A percentile compares a stretch with the other conserved stretches of the same genome.
Conservation (phyloP, 2,888 invertebrate species). For the Orchestes rusci region DNA sequence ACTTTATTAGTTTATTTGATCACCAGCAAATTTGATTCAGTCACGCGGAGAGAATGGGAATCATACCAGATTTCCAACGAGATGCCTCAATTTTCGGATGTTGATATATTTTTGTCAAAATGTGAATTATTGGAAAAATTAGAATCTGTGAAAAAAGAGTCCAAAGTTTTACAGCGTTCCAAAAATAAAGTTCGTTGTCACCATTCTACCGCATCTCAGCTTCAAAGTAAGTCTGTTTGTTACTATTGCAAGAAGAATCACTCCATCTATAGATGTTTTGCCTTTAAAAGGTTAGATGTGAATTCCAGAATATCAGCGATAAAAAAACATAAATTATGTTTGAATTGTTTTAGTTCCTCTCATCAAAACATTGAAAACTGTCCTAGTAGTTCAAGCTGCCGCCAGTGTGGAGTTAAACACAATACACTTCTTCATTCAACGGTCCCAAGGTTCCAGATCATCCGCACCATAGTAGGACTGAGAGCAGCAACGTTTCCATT, state of each 20-base stretch:
- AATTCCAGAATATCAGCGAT: neutral
- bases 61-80: neutral
- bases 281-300: neutral
- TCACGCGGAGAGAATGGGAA: conserved; percentile 6
- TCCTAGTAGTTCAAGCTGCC: neutral
- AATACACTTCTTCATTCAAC: too few relatives aligned
- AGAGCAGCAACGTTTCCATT: too few relatives aligned
- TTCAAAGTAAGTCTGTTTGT: conserved; percentile 1
- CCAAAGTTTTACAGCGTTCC: too few relatives aligned
- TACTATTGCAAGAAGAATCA: neutral
- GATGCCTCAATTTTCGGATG: neutral
- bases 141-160: neutral
- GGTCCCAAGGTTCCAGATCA: too few relatives aligned
- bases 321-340: neutral
- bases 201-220: too few relatives aligned
- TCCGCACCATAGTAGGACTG: too few relatives aligned
- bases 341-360: neutral
- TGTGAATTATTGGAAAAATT: conserved; percentile 7
- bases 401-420: neutral
- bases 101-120: conserved; percentile 2
- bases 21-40: conserved; percentile 5
- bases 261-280: neutral
- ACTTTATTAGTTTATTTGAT: conserved; percentile 6
- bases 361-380: neutral
- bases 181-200: too few relatives aligned